Conservation (phyloP, 2,888 invertebrate genomes). For the Harpagoxenus sublaevis region DNA sequence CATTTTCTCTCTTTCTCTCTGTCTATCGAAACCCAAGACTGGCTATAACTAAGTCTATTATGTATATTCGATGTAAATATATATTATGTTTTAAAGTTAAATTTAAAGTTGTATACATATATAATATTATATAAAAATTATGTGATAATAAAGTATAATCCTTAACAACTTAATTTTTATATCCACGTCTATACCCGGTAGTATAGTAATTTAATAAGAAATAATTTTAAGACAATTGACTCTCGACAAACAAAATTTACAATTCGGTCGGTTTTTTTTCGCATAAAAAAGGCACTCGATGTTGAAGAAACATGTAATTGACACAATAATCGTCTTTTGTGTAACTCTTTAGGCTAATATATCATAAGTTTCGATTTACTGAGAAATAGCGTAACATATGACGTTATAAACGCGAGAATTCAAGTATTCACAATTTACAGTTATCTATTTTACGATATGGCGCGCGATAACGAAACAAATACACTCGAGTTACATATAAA, state of each 20-base stretch:
- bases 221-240: slow-evolving; percentile 35
- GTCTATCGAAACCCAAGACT: slow-evolving; percentile 35
- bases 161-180: slow-evolving; percentile 22
- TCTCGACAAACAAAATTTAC: slow-evolving; percentile 55
- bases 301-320: slow-evolving; percentile 27
- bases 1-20: not conserved
- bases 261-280: not conserved
- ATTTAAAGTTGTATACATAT: slow-evolving; percentile 80
- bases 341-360: slow-evolving; percentile 15
- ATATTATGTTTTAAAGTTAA: slow-evolving; percentile 76
- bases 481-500: slow-evolving; percentile 79
- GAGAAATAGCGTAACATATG: not conserved
- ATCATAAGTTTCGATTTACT: slow-evolving; percentile 15
- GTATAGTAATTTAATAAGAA: not conserved
- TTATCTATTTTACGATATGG: slow-evolving; percentile 76
- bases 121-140: slow-evolving; percentile 68
- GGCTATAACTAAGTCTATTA: slow-evolving; percentile 59
- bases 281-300: not conserved
- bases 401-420: not conserved
- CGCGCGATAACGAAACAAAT: slow-evolving; percentile 76
- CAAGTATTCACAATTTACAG: not conserved
- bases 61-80: slow-evolving; percentile 85
- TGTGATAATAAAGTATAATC: slow-evolving; percentile 65
- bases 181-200: too few relatives aligned
- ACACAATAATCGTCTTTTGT: slow-evolving; percentile 28